Evolutionary conservation across 2,888 invertebrate species (phyloP), one percentile per base, ranked within the genome.

Genomic region (Aphidius colemani): DNA sequence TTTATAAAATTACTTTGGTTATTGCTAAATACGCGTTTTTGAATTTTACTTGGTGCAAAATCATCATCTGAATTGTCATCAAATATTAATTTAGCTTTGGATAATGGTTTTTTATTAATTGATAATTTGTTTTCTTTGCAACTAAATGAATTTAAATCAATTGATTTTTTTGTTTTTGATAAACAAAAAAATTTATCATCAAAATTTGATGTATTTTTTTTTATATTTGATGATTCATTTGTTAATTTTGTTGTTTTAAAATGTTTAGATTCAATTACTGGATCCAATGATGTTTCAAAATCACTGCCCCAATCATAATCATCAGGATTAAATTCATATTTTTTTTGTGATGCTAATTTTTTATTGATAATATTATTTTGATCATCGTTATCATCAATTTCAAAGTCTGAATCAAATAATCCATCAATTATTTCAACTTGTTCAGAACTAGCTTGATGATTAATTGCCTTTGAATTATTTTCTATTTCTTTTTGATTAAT

Each of bases 231-330:
- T 7, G 41, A 53, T 53, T 53, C 53, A 10, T 43, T 43, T 9
- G 53, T 30, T 46, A 7, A 7, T 7, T 9, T 57, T 48, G 48
- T 13, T 6, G 10, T 11, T 40, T 30, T 10, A 10, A 65, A 65
- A 43, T 58, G 53, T 58, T 58, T 61, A 6, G 61, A 65, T 58
- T 58, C 59, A 11, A 53, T 40, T n/a, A 41, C 43, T 5, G 66
- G 43, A 18, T 44, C 59, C 0, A 48, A 18, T 7, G 58, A 49
- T 10, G 46, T 45, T 13, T 71, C 69, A 10, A 76, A 73, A 61
- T 76, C 75, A 13, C 69, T 72, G n/a, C 67, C 66, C 76, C 76
- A 76, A n/a, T 74, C 69, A 41, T 58, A 71, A 41, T 73, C 71
- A 41, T 69, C 68, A 1, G 70, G 1, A n/a, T 65, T 41, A 6